A percentile compares a stretch with the other conserved stretches of the same genome.
phyloP scores from a whole-genome alignment of 30 jellyfish, hydroid and myxozoan species.

The Pelagia noctiluca region DNA sequence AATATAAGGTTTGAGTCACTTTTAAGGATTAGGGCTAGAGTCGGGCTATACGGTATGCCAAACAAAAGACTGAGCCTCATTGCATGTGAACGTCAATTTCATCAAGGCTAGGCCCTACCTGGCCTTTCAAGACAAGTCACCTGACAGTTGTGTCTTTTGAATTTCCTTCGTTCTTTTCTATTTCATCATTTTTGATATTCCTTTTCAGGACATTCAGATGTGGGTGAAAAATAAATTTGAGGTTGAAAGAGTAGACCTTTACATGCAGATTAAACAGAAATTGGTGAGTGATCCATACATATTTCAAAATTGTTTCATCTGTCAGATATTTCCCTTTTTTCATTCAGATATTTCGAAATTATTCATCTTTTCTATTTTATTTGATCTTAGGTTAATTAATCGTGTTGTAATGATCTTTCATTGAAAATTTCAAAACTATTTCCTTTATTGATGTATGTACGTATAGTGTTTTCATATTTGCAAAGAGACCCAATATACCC shows the following conservation, averaged over 20 bases:
- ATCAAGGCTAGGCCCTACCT: not conserved
- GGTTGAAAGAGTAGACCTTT: conserved; percentile 91
- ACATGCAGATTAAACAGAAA: conserved; percentile 77
- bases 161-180: not conserved
- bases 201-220: conserved; percentile 63
- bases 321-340: too few relatives aligned
- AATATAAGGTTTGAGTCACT: too few relatives aligned
- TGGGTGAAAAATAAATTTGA: conserved; percentile 90
- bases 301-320: not conserved
- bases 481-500: too few relatives aligned
- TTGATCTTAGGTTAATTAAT: not conserved
- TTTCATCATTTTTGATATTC: not conserved
- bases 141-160: not conserved
- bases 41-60: not conserved
- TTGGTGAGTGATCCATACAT: conserved; percentile 26
- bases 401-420: not conserved
- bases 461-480: too few relatives aligned
- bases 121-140: not conserved
- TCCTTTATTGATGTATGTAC: not conserved
- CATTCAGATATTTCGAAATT: too few relatives aligned
- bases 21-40: not conserved
- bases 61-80: not conserved
- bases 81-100: too few relatives aligned
- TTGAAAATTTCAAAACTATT: not conserved
- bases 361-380: not conserved